Conservation (phyloP, 1,140 invertebrate species). For the Phthorimaea operculella region DNA sequence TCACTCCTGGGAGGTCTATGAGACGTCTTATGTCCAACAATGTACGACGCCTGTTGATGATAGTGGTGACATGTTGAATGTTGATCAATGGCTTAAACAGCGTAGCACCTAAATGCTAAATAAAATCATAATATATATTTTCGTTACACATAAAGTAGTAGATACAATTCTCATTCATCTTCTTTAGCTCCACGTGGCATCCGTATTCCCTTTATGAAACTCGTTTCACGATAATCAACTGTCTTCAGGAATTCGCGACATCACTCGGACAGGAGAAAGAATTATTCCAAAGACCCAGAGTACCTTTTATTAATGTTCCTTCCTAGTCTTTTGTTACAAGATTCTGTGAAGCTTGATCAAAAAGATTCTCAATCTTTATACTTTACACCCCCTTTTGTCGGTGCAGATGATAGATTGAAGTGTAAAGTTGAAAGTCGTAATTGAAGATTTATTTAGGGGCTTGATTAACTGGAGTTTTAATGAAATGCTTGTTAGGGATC, state of each 20-base stretch:
- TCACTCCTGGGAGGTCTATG: too few relatives aligned
- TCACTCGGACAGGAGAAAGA: slow-evolving; percentile 19
- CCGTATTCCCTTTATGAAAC: slow-evolving; percentile 29
- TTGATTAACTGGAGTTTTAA: too few relatives aligned
- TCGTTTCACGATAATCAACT: slow-evolving; percentile 47
- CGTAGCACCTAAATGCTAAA: too few relatives aligned
- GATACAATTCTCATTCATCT: too few relatives aligned
- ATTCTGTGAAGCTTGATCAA: neutral
- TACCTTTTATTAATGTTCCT: slow-evolving; percentile 31
- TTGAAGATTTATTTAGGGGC: too few relatives aligned
- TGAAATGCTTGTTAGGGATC: too few relatives aligned
- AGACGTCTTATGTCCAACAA: too few relatives aligned
- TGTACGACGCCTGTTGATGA: too few relatives aligned
- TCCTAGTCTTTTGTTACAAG: slow-evolving; percentile 3
- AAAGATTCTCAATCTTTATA: neutral
- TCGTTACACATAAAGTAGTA: too few relatives aligned
- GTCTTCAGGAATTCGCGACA: slow-evolving; percentile 37
- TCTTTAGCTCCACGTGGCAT: slow-evolving; percentile 9
- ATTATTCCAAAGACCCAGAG: slow-evolving; percentile 26
- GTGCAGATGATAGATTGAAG: neutral
- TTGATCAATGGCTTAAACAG: too few relatives aligned
- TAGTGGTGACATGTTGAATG: too few relatives aligned
- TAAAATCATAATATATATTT: too few relatives aligned
- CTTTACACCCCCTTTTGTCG: neutral
- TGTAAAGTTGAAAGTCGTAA: neutral